A percentile compares a stretch with the other conserved stretches of the same genome.
phyloP scores from a whole-genome alignment of 2,113 vertebrate species.

The Sinocyclocheilus maitianheensis region DNA sequence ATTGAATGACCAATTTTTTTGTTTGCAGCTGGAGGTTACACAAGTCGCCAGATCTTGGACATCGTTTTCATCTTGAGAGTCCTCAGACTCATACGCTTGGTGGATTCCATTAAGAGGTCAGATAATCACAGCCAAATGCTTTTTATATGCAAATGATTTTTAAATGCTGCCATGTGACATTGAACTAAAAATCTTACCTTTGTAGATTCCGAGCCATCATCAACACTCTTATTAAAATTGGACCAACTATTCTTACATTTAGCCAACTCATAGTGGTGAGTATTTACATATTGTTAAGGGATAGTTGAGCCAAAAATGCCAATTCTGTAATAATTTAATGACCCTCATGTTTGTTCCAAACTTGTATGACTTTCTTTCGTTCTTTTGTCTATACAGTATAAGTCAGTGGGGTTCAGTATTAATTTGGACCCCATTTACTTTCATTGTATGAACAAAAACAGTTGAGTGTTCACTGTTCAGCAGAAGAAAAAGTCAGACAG shows the following conservation, averaged over 20 bases:
- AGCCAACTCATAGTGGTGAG: slow-evolving; percentile 89
- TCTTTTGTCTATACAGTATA: no score
- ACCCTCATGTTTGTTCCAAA: background rate
- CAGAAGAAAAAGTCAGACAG: no score
- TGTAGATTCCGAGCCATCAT: slow-evolving; percentile 86
- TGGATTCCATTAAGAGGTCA: slow-evolving; percentile 88
- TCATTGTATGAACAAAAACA: no score
- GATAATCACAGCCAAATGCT: background rate
- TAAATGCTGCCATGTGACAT: background rate
- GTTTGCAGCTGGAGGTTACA: slow-evolving; percentile 76
- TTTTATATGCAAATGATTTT: no score
- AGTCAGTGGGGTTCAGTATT: no score
- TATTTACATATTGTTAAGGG: slow-evolving; percentile 9
- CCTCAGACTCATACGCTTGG: slow-evolving; percentile 84
- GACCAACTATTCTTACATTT: slow-evolving; percentile 88
- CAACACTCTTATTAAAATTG: slow-evolving; percentile 89
- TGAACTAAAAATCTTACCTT: background rate
- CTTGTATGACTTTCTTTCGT: background rate
- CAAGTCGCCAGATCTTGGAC: slow-evolving; percentile 88
- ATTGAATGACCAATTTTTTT: slow-evolving; percentile 8
- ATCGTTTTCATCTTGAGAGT: slow-evolving; percentile 90
- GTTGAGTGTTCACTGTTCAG: no score
- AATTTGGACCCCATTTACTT: no score
- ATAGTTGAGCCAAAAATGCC: no score
- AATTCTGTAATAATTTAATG: no score